Evolutionary conservation across 2,888 invertebrate genomes (phyloP).

Genomic region (Polymixis lichenea): DNA sequence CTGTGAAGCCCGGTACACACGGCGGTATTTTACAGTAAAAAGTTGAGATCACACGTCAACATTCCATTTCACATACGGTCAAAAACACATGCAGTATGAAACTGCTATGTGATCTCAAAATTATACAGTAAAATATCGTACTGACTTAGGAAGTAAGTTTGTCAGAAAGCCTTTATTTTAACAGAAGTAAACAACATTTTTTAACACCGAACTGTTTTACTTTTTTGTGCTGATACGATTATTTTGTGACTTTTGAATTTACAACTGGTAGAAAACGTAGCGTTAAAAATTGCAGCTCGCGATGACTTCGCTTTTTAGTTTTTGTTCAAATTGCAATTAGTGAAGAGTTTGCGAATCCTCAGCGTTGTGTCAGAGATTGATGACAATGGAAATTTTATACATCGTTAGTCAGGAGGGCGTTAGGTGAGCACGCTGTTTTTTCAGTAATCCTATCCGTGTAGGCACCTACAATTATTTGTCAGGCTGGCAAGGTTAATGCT

Average conservation of each 20-base stretch:
- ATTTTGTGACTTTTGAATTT: constrained; percentile 72
- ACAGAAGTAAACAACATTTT: constrained; percentile 62
- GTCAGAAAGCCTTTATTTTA: constrained; percentile 38
- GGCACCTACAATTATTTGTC: constrained; percentile 81
- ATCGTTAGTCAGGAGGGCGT: constrained; percentile 89
- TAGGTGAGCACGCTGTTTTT: constrained; percentile 88
- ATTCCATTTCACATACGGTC: too few relatives aligned
- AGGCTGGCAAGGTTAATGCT: constrained; percentile 76
- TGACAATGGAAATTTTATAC: constrained; percentile 91
- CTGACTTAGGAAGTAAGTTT: constrained; percentile 25
- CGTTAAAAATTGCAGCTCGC: constrained; percentile 86
- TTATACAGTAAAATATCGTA: too few relatives aligned
- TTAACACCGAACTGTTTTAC: constrained; percentile 52
- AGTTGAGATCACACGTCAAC: too few relatives aligned
- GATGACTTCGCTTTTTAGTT: constrained; percentile 89
- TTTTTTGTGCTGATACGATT: constrained; percentile 68
- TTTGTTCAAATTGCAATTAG: constrained; percentile 90
- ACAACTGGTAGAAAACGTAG: constrained; percentile 81
- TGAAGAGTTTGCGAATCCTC: constrained; percentile 90
- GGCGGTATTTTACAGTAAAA: too few relatives aligned
- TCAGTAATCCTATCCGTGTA: constrained; percentile 85
- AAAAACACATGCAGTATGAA: too few relatives aligned
- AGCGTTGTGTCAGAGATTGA: constrained; percentile 90
- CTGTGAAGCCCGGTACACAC: neutral
- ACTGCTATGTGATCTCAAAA: too few relatives aligned